phyloP scores from a whole-genome alignment of 2,888 invertebrate species.

The Heteromyza rotundicornis region DNA sequence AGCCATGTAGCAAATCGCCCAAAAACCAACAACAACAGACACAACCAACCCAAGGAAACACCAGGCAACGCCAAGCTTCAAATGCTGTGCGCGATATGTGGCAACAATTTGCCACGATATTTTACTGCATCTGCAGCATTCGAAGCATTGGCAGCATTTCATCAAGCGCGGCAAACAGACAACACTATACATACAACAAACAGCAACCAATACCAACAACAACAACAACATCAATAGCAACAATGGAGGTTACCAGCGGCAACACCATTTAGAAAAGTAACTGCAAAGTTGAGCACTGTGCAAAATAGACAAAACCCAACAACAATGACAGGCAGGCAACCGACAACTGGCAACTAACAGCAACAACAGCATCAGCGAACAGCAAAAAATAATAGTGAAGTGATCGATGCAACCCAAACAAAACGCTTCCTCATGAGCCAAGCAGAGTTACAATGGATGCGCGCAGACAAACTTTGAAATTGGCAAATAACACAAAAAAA shows the following conservation, averaged over 20 bases:
- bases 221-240: constrained; percentile 1
- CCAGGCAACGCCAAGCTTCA: neutral
- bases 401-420: constrained; percentile 41
- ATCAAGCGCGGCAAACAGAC: constrained; percentile 10
- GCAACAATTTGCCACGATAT: constrained; percentile 1
- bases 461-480: neutral
- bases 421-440: constrained; percentile 54
- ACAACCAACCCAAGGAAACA: neutral
- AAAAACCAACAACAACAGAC: neutral
- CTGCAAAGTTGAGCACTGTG: constrained; percentile 1
- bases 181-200: neutral
- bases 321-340: neutral
- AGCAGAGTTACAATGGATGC: neutral
- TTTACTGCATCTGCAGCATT: neutral
- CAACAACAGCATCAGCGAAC: neutral
- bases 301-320: neutral
- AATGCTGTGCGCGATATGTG: neutral
- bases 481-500: neutral
- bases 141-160: constrained; percentile 23
- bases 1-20: too few species aligned
- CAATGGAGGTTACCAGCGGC: neutral
- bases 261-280: constrained; percentile 19
- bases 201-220: constrained; percentile 8
- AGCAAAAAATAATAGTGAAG: constrained; percentile 4
- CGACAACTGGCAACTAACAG: neutral